Conservation (phyloP, 2,113 vertebrate species). For the Tetraodon nigroviridis region DNA sequence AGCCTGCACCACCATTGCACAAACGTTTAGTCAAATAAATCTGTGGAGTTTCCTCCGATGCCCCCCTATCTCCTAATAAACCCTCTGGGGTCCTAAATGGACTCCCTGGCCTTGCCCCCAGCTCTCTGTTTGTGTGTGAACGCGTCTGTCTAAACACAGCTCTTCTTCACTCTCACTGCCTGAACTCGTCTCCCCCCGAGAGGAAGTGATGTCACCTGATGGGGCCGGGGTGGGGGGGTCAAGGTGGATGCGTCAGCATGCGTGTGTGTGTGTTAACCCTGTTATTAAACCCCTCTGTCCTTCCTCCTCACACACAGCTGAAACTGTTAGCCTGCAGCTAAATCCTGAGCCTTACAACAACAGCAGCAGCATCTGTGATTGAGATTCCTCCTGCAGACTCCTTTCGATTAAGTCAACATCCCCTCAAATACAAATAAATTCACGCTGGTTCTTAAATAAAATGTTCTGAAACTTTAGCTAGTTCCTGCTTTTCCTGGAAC, state of each 20-base stretch:
- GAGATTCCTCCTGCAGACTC: slow-evolving; percentile 9
- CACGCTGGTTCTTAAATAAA: slow-evolving; percentile 11
- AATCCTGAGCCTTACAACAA: not conserved
- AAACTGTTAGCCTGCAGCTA: slow-evolving; percentile 16
- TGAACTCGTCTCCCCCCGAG: not conserved
- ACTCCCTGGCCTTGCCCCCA: slow-evolving; percentile 2
- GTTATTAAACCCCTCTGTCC: slow-evolving; percentile 38
- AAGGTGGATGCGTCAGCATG: slow-evolving; percentile 30
- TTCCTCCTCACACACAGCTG: not conserved
- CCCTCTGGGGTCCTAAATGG: slow-evolving; percentile 7
- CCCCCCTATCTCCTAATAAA: slow-evolving; percentile 7
- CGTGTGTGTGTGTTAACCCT: slow-evolving; percentile 23
- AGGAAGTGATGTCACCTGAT: slow-evolving; percentile 49
- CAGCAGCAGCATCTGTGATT: not conserved
- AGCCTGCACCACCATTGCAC: slow-evolving; percentile 27
- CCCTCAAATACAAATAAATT: slow-evolving; percentile 11
- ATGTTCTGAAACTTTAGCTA: slow-evolving; percentile 7
- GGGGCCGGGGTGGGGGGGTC: slow-evolving; percentile 38
- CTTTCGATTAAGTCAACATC: slow-evolving; percentile 19
- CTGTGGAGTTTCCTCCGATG: not conserved
- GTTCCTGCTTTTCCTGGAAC: slow-evolving; percentile 14
- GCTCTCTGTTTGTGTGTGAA: slow-evolving; percentile 23
- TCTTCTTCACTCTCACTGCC: slow-evolving; percentile 38
- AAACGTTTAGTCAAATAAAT: slow-evolving; percentile 45
- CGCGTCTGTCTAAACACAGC: slow-evolving; percentile 37